These are phyloP conservation scores for Sphenopsis melanotis DNA, from an alignment of 2,797 vertebrate species.

Conservation along the genomic window DNA sequence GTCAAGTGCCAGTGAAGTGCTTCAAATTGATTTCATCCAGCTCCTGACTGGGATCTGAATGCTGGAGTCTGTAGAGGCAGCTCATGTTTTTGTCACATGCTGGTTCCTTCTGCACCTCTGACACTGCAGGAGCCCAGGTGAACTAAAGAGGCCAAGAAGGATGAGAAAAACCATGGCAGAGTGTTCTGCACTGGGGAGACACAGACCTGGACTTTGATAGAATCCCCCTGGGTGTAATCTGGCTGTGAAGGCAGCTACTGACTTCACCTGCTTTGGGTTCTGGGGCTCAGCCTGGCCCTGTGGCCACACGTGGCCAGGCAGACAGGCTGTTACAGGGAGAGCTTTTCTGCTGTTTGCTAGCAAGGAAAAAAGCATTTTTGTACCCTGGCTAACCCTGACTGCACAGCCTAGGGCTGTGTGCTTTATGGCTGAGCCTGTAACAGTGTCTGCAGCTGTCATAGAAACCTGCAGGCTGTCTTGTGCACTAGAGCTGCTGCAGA, in stretches of 20 bases:
- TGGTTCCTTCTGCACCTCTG: background rate
- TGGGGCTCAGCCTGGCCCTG: background rate
- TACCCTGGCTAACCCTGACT: background rate
- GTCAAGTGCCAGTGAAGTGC: background rate
- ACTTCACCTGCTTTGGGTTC: background rate
- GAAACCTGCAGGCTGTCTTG: constrained; percentile 31
- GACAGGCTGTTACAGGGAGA: background rate
- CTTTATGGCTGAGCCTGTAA: constrained; percentile 1
- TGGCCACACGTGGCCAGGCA: background rate
- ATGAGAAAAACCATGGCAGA: background rate
- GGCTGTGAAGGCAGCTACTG: background rate
- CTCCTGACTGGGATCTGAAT: background rate
- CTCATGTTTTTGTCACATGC: background rate
- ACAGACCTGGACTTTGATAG: background rate
- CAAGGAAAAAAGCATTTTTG: background rate
- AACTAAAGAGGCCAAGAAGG: background rate
- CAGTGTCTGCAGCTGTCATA: constrained; percentile 3
- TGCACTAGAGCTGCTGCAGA: background rate
- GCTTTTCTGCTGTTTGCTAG: background rate
- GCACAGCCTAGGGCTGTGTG: background rate
- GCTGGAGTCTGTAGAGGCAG: background rate
- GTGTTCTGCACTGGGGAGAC: background rate
- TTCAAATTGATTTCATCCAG: background rate
- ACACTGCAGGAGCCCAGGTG: background rate
- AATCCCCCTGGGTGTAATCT: background rate